Percentiles rank a stretch among this genome's conserved stretches.
Conservation (phyloP, 2,888 invertebrate genomes). For the Pseudoips prasinana region DNA sequence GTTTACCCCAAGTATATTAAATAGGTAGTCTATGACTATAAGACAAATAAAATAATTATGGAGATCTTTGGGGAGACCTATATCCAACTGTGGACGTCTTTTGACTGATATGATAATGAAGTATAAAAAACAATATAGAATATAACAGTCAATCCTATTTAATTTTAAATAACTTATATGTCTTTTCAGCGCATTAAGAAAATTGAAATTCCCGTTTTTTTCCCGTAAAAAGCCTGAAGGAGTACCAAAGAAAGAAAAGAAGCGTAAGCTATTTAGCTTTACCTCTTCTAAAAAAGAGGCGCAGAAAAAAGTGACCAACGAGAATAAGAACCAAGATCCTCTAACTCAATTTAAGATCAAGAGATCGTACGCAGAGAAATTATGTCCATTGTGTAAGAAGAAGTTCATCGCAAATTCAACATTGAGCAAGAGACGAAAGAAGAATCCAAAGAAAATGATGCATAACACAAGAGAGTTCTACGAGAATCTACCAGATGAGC, state of each 20-base stretch:
- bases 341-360: slow-evolving; percentile 17
- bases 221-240: slow-evolving; percentile 49
- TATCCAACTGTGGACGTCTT: too few species aligned
- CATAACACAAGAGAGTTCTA: slow-evolving; percentile 39
- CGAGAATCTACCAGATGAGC: slow-evolving; percentile 14
- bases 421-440: slow-evolving; percentile 7
- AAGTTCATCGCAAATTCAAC: slow-evolving; percentile 14
- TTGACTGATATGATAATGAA: too few species aligned
- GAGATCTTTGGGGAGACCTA: too few species aligned
- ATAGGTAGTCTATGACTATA: too few species aligned
- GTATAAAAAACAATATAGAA: too few species aligned
- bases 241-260: slow-evolving; percentile 40
- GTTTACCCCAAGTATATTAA: too few species aligned
- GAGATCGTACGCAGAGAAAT: slow-evolving; percentile 26
- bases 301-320: background rate
- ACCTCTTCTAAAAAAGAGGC: slow-evolving; percentile 28
- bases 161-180: background rate
- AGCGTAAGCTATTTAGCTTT: slow-evolving; percentile 42
- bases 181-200: slow-evolving; percentile 46
- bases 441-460: slow-evolving; percentile 12
- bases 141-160: too few species aligned
- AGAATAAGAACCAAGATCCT: slow-evolving; percentile 6
- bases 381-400: slow-evolving; percentile 35
- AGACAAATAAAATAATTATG: too few species aligned
- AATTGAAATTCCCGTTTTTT: slow-evolving; percentile 67